Evolutionary conservation across 2,797 vertebrate genomes (phyloP).

Genomic region (Salmo trutta): DNA sequence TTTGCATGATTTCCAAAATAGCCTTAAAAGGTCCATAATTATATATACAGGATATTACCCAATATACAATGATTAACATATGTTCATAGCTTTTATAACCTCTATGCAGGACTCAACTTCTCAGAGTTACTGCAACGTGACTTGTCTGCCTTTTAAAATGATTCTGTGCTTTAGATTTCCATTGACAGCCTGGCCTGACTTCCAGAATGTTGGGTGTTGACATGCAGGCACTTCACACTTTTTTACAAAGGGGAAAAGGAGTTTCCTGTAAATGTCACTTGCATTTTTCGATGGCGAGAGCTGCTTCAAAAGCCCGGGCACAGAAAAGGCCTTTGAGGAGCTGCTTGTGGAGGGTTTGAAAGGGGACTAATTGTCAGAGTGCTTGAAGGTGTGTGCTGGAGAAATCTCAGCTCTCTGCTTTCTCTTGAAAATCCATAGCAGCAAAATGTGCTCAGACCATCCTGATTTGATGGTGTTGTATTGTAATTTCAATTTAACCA

Average conservation of each 20-base stretch:
- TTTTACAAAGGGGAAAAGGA: slow-evolving; percentile 49
- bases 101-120: background rate
- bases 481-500: slow-evolving; percentile 61
- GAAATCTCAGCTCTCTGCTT: slow-evolving; percentile 30
- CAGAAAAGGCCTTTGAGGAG: slow-evolving; percentile 43
- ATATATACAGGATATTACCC: background rate
- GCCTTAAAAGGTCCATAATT: background rate
- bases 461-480: slow-evolving; percentile 45
- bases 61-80: background rate
- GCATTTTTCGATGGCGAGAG: slow-evolving; percentile 55
- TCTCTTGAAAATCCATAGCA: slow-evolving; percentile 23
- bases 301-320: slow-evolving; percentile 54
- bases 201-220: slow-evolving; percentile 40
- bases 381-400: slow-evolving; percentile 27
- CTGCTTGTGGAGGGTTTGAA: slow-evolving; percentile 39
- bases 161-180: slow-evolving; percentile 14
- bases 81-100: background rate
- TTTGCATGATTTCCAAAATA: background rate
- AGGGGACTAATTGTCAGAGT: slow-evolving; percentile 33
- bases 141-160: slow-evolving; percentile 9
- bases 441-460: slow-evolving; percentile 32
- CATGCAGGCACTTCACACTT: slow-evolving; percentile 44
- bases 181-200: slow-evolving; percentile 55
- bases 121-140: background rate
- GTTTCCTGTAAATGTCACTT: slow-evolving; percentile 68